phyloP scores from a whole-genome alignment of 2,797 vertebrate species.

The Dromococcyx pavoninus region DNA sequence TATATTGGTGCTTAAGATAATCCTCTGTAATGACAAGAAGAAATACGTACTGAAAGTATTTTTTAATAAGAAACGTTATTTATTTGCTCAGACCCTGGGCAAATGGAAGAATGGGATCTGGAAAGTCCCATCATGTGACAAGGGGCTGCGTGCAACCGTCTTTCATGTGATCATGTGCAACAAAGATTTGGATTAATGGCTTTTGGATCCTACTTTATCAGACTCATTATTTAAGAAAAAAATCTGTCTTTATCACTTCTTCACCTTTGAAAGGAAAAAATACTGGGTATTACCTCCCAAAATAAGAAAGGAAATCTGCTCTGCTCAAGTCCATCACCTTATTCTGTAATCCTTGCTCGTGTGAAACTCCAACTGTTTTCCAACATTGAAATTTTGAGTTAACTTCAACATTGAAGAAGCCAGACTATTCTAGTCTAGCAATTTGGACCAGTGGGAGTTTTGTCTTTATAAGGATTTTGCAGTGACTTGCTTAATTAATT shows the following conservation, averaged over 20 bases:
- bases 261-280: background rate
- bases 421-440: background rate
- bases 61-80: background rate
- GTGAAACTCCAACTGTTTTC: background rate
- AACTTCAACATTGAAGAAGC: background rate
- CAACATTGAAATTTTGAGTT: background rate
- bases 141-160: no score
- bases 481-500: constrained; percentile 35
- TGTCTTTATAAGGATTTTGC: background rate
- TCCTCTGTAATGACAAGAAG: background rate
- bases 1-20: background rate
- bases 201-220: background rate
- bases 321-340: background rate
- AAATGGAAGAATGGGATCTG: background rate
- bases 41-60: background rate
- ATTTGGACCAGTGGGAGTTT: background rate
- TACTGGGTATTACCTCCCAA: background rate
- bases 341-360: background rate
- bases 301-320: background rate
- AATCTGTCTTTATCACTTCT: background rate
- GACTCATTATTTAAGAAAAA: background rate
- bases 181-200: background rate
- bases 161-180: background rate
- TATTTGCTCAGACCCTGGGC: background rate
- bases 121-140: background rate